Evolutionary conservation across 2,113 vertebrate species (phyloP).

Genomic region (Oryctolagus cuniculus): mOryCun1.1 NC_091451.1:15362001-15362500

Average conservation of each 20-base stretch:
- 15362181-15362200: not conserved
- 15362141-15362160: not conserved
- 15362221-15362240: not conserved
- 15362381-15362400: not conserved
- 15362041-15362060: not conserved
- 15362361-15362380: not conserved
- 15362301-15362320: not conserved
- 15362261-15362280: not conserved
- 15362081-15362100: not conserved
- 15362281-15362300: not conserved
- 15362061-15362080: fast-evolving
- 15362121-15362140: not conserved
- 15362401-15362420: not conserved
- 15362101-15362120: too few species aligned
- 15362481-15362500: not conserved
- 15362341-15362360: not conserved
- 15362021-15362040: not conserved
- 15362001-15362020: conserved; percentile 88
- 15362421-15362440: not conserved
- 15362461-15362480: not conserved
- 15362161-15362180: not conserved
- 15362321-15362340: not conserved
- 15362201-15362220: not conserved
- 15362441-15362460: not conserved
- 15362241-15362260: not conserved